These are phyloP conservation scores for Cyaniris semiargus DNA, from an alignment of 2,888 invertebrate species.

Conservation along the genomic window DNA sequence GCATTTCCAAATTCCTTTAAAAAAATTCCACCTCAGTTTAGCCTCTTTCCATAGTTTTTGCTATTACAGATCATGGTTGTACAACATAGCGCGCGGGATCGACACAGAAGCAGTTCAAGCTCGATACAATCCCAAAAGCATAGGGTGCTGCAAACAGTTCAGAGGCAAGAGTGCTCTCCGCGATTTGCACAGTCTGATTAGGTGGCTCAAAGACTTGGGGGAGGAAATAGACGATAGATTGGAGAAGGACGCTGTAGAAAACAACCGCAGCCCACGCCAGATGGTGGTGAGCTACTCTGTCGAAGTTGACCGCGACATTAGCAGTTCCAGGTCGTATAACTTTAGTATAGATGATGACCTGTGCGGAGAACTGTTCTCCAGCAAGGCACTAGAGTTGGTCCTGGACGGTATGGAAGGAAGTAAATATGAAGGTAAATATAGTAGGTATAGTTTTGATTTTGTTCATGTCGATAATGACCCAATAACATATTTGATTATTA, in stretches of 20 bases:
- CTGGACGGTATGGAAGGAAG: slow-evolving; percentile 80
- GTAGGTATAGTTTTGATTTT: background rate
- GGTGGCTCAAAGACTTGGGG: slow-evolving; percentile 91
- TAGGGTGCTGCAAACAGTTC: slow-evolving; percentile 97
- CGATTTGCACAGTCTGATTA: slow-evolving; percentile 83
- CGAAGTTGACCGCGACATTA: slow-evolving; percentile 78
- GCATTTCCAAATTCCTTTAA: background rate
- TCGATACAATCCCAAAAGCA: slow-evolving; percentile 93
- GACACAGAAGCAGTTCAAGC: slow-evolving; percentile 93
- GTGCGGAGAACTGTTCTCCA: slow-evolving; percentile 84
- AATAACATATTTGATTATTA: background rate
- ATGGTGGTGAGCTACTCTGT: slow-evolving; percentile 87
- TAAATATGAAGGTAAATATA: slow-evolving; percentile 56
- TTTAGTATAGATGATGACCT: slow-evolving; percentile 81
- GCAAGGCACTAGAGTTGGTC: slow-evolving; percentile 84
- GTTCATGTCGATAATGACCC: background rate
- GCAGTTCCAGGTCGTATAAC: slow-evolving; percentile 83
- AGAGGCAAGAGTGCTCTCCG: slow-evolving; percentile 88
- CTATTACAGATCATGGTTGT: slow-evolving; percentile 86
- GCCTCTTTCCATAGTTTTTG: background rate
- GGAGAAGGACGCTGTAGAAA: slow-evolving; percentile 88
- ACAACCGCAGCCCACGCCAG: slow-evolving; percentile 88
- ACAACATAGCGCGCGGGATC: slow-evolving; percentile 91
- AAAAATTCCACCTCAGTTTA: background rate
- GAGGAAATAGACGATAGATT: slow-evolving; percentile 92